Conservation (phyloP, 2,113 vertebrate genomes). For the Crocuta crocuta region DNA sequence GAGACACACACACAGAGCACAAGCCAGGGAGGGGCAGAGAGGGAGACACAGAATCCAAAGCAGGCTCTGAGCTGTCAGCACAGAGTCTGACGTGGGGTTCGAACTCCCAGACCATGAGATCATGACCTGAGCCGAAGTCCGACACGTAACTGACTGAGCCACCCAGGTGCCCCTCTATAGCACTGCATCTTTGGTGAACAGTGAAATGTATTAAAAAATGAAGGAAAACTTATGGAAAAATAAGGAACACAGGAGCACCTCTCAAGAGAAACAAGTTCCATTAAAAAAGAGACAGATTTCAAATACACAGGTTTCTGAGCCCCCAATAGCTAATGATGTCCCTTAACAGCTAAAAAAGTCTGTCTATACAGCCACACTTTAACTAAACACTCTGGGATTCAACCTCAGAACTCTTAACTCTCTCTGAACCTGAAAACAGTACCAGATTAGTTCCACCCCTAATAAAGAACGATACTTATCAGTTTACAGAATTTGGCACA, state of each 20-base stretch:
- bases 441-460: neutral
- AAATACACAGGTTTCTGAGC: neutral
- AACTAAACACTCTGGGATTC: neutral
- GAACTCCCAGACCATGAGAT: too few species aligned
- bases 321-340: neutral
- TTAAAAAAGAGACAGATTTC: slow-evolving; percentile 17
- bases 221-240: neutral
- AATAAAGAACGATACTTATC: neutral
- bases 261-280: neutral
- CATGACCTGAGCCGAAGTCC: too few species aligned
- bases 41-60: too few species aligned
- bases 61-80: too few species aligned
- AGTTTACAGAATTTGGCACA: neutral
- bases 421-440: slow-evolving; percentile 26
- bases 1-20: too few species aligned
- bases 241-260: neutral
- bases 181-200: neutral
- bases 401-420: neutral
- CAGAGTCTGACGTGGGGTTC: too few species aligned
- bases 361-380: neutral
- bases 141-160: too few species aligned
- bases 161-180: neutral
- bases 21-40: too few species aligned
- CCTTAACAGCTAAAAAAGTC: neutral
- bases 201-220: neutral